Conservation (phyloP, 2,797 vertebrate species). For the Momotus momota region DNA sequence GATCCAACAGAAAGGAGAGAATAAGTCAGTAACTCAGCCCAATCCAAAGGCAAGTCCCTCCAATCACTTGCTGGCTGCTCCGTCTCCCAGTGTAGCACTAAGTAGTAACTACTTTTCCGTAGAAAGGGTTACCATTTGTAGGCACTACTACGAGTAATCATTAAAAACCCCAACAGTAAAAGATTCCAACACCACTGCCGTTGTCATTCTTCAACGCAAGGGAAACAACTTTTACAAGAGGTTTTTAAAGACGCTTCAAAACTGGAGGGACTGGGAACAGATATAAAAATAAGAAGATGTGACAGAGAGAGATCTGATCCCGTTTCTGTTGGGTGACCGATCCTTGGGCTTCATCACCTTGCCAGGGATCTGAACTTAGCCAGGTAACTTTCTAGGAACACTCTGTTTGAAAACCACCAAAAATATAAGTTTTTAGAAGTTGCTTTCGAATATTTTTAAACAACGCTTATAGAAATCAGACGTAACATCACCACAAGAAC, state of each 20-base stretch:
- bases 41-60: background rate
- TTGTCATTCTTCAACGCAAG: background rate
- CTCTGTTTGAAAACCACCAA: background rate
- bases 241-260: background rate
- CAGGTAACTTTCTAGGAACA: background rate
- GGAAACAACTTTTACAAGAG: background rate
- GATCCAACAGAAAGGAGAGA: background rate
- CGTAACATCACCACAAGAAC: background rate
- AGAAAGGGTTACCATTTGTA: background rate
- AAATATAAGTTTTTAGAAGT: background rate
- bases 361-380: background rate
- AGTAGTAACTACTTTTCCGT: background rate
- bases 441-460: background rate
- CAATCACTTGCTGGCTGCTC: background rate
- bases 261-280: background rate
- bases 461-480: background rate
- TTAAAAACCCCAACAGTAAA: background rate
- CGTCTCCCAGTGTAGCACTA: background rate
- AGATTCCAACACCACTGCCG: background rate
- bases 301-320: background rate
- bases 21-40: background rate
- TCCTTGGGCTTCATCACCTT: background rate
- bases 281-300: background rate
- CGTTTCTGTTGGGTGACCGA: background rate
- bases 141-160: background rate